phyloP scores from a whole-genome alignment of 53 echinoderm and acorn worm genomes.

The Temnopleurus reevesii region DNA sequence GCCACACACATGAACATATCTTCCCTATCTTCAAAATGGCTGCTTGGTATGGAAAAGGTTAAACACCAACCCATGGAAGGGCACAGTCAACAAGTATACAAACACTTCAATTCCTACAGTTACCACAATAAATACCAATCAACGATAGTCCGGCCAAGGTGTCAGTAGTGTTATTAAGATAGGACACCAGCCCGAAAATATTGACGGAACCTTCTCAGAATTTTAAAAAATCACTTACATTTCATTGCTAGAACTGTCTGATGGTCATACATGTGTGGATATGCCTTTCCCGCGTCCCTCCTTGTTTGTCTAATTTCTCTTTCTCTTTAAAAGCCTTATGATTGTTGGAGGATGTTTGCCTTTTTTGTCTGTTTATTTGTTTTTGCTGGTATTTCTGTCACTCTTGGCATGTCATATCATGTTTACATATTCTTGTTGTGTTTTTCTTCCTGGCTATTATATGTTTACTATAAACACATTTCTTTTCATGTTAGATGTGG shows the following conservation, averaged over 20 bases:
- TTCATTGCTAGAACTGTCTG: background rate
- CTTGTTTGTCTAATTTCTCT: background rate
- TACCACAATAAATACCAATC: constrained; percentile 36
- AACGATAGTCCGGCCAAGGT: background rate
- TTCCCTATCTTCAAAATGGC: background rate
- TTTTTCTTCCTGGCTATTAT: too few relatives aligned
- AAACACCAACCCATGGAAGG: background rate
- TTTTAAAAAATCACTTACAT: background rate
- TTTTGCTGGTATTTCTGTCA: background rate
- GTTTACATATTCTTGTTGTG: too few relatives aligned
- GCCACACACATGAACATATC: background rate
- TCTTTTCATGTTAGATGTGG: too few relatives aligned
- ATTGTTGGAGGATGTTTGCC: background rate
- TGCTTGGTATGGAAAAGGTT: background rate
- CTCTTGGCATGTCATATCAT: background rate
- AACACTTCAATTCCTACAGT: constrained; percentile 25
- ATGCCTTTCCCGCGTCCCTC: background rate
- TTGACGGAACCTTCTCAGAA: constrained; percentile 15
- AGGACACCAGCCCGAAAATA: constrained; percentile 17
- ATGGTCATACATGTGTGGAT: background rate
- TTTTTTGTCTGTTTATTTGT: background rate
- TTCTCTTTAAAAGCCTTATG: background rate
- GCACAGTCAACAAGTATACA: background rate
- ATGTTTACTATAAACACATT: too few relatives aligned
- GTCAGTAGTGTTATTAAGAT: constrained; percentile 16